Evolutionary conservation across 1,140 invertebrate genomes (phyloP), one percentile per base, ranked within the genome.

Genomic region (Hormaphis cornu): DNA sequence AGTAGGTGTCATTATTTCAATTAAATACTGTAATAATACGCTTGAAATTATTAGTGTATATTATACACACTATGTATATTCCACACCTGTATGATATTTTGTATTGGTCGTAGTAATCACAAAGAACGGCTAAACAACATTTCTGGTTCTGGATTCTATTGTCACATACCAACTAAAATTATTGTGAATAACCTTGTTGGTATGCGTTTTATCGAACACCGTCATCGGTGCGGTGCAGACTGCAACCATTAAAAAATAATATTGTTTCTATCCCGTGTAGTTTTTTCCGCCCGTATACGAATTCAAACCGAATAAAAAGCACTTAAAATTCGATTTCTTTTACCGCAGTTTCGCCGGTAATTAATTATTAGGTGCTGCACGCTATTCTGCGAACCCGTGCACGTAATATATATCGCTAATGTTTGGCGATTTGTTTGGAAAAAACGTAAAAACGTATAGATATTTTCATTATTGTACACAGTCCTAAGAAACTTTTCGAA

Each of bases 81-180:
- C 9, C 30, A 33, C n/a, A 8, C 52, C 1, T 54, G 18, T 12
- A 54, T 20, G 10, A 35, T 35, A 54, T 35, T 54, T 35, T 58
- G 16, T 40, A n/a, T 3, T 24, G 33, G 0, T 0, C 24, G 20
- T 40, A 35, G 30, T 8, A 40, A 40, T 26, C 6, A 40, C 54
- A 24, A 58, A 58, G 22, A 58, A 35, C 28, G 6, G 35, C 44
- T 22, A 48, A 48, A 66, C 44, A 2, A 66, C 61, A 66, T 66
- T n/a, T 66, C 61, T 50, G 61, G 61, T 66, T 50, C 18, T 46
- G 44, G 61, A n/a, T 48, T 63, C 44, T 33, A 35, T 66, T 66
- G 61, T 66, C 61, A 46, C 44, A 66, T 66, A 66, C 44, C 61
- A 50, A 66, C 26, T 3, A 48, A 66, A 66, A 35, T 50, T 50